A percentile compares a stretch with the other conserved stretches of the same genome.
These are phyloP conservation scores for Oscheius sp. DNA, from an alignment of 2,888 invertebrate species.

Conservation along the genomic window DNA sequence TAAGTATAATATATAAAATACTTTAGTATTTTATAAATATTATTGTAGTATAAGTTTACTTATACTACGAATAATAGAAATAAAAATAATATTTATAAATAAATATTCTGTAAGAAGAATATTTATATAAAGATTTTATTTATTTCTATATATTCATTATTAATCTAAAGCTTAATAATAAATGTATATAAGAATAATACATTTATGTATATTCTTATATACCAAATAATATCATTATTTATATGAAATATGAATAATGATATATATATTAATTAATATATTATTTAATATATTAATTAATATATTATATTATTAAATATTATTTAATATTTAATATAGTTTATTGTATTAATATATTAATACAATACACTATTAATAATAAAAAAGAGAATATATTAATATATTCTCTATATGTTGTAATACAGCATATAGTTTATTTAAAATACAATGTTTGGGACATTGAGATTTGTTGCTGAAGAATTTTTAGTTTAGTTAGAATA, in stretches of 20 bases:
- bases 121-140: too few species aligned
- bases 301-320: slow-evolving; percentile 20
- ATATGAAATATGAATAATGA: slow-evolving; percentile 11
- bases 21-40: slow-evolving; percentile 15
- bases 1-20: slow-evolving; percentile 33
- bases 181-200: slow-evolving; percentile 15
- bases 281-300: neutral
- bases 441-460: slow-evolving; percentile 58
- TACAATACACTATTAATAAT: slow-evolving; percentile 14
- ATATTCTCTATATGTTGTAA: neutral
- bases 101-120: too few species aligned
- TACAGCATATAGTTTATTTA: slow-evolving; percentile 54
- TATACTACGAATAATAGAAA: too few species aligned
- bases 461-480: slow-evolving; percentile 51
- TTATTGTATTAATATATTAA: neutral
- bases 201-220: slow-evolving; percentile 4
- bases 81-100: too few species aligned
- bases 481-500: slow-evolving; percentile 61
- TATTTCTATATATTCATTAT: too few species aligned
- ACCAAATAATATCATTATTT: slow-evolving; percentile 21
- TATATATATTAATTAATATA: slow-evolving; percentile 21
- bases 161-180: neutral
- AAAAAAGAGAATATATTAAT: slow-evolving; percentile 7
- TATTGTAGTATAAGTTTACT: neutral
- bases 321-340: slow-evolving; percentile 1